phyloP scores from a whole-genome alignment of 2,113 vertebrate genomes.

The Perca schrenkii region DNA sequence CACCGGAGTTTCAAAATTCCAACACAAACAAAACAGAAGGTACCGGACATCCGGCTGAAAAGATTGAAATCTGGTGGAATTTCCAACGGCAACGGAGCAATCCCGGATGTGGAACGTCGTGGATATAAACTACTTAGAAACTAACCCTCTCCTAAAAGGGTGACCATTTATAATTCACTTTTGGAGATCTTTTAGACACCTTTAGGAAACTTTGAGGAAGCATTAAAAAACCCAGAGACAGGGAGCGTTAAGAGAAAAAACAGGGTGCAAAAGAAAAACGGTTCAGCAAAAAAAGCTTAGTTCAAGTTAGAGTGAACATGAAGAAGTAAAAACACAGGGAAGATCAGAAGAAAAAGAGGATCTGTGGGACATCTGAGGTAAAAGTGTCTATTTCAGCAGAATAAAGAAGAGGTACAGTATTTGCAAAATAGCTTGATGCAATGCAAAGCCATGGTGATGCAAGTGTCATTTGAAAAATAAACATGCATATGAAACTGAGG shows the following conservation, averaged over 20 bases:
- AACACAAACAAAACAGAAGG: too few species aligned
- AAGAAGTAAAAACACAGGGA: constrained; percentile 7
- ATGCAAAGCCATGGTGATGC: constrained; percentile 44
- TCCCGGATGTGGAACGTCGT: too few species aligned
- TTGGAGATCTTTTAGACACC: constrained; percentile 9
- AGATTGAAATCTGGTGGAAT: too few species aligned
- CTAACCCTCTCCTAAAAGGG: constrained; percentile 7
- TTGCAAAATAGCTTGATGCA: constrained; percentile 35
- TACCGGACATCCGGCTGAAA: too few species aligned
- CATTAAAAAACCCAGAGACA: constrained; percentile 6
- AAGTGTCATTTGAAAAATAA: constrained; percentile 19
- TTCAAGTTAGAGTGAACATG: constrained; percentile 8
- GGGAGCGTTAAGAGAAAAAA: background rate
- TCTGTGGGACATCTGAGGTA: background rate
- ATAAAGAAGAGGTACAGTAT: background rate
- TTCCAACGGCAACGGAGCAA: too few species aligned
- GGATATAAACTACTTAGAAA: background rate
- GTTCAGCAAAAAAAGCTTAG: background rate
- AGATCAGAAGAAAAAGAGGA: constrained; percentile 8
- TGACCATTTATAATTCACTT: background rate
- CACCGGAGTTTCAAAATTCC: too few species aligned
- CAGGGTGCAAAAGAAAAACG: background rate
- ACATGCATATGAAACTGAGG: constrained; percentile 35
- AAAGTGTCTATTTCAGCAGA: constrained; percentile 20
- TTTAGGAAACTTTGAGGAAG: constrained; percentile 10